Evolutionary conservation across 2,797 vertebrate species (phyloP).

Genomic region (Sternarchorhynchus goeldii): DNA sequence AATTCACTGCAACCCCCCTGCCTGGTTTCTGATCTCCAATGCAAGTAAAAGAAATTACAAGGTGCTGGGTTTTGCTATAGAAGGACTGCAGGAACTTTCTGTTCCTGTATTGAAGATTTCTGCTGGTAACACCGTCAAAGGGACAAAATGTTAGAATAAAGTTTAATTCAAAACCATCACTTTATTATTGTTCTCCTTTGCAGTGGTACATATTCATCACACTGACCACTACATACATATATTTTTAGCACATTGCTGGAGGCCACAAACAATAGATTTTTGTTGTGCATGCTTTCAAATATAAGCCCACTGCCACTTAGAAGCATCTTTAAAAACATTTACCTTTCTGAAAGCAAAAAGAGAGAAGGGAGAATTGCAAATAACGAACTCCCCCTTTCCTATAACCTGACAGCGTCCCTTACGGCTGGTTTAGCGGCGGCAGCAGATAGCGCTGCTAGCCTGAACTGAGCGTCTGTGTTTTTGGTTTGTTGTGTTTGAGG

Average conservation of each 20-base stretch:
- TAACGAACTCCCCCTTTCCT: background rate
- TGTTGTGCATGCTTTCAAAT: too few species aligned
- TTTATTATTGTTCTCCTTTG: background rate
- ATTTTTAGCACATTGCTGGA: too few species aligned
- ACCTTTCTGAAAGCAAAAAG: background rate
- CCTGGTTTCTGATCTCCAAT: too few species aligned
- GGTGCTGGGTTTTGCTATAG: background rate
- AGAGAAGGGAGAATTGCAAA: background rate
- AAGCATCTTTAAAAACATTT: too few species aligned
- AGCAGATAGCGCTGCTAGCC: background rate
- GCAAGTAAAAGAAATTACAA: background rate
- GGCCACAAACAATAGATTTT: too few species aligned
- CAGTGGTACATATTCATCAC: background rate
- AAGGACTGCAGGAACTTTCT: too few species aligned
- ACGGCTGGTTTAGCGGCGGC: background rate
- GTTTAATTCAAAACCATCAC: background rate
- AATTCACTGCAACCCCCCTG: too few species aligned
- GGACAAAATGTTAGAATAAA: conserved; percentile 2
- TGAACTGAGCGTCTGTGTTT: conserved; percentile 5
- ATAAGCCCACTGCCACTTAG: too few species aligned
- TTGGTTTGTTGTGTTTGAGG: conserved; percentile 28
- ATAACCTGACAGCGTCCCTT: conserved; percentile 7
- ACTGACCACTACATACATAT: background rate
- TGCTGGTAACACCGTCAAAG: background rate
- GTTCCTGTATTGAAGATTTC: background rate